phyloP scores from a whole-genome alignment of 2,113 vertebrate genomes.

The Helogale parvula region DNA sequence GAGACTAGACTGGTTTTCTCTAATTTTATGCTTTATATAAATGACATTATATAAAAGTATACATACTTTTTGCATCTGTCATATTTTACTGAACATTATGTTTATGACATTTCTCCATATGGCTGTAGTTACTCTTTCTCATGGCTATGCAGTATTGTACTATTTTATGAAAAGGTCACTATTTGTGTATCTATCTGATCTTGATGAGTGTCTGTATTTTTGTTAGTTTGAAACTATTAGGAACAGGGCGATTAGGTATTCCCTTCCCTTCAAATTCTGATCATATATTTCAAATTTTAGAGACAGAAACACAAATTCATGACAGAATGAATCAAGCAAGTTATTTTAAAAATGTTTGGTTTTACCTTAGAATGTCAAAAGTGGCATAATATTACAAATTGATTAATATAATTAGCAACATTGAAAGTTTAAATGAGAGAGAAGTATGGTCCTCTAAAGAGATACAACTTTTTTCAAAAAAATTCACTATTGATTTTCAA shows the following conservation, averaged over 20 bases:
- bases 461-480: neutral
- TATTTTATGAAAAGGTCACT: neutral
- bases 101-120: neutral
- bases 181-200: neutral
- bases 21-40: neutral
- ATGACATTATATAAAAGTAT: neutral
- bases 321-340: neutral
- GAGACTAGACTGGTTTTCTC: neutral
- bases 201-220: neutral
- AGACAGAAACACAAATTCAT: neutral
- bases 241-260: neutral
- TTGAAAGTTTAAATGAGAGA: neutral
- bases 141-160: neutral
- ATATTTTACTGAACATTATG: neutral
- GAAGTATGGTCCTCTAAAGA: neutral
- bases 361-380: neutral
- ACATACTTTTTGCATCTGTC: neutral
- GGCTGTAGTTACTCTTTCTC: neutral
- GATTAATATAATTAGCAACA: neutral
- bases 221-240: neutral
- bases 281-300: neutral
- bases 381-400: neutral
- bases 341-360: neutral
- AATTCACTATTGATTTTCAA: neutral
- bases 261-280: neutral